These are phyloP conservation scores for Sebastiscus tertius DNA, from an alignment of 2,797 vertebrate species.

Conservation along the genomic window DNA sequence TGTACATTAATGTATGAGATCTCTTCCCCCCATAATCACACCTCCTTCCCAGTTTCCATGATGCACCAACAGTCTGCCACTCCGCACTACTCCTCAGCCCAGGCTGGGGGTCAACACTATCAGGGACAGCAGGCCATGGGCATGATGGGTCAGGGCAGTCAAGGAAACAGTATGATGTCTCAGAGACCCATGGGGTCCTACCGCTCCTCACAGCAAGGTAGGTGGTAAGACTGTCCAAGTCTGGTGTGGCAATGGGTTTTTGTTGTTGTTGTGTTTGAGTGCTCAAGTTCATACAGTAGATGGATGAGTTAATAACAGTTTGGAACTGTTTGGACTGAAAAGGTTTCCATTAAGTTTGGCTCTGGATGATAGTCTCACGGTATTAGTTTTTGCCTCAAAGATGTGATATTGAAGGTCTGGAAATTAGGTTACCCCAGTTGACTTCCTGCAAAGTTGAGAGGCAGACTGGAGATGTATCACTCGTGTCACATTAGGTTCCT, in stretches of 20 bases:
- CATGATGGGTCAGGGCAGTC: slow-evolving; percentile 93
- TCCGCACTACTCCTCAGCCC: slow-evolving; percentile 90
- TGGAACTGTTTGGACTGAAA: neutral
- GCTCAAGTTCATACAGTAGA: neutral
- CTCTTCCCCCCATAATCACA: slow-evolving; percentile 35
- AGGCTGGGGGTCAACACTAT: slow-evolving; percentile 91
- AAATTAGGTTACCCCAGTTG: neutral
- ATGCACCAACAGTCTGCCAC: slow-evolving; percentile 95
- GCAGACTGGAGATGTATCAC: slow-evolving; percentile 52
- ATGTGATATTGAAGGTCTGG: neutral
- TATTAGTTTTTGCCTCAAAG: neutral
- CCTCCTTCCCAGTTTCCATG: slow-evolving; percentile 88
- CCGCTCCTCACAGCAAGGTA: slow-evolving; percentile 94
- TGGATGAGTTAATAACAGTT: neutral
- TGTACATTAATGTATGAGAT: slow-evolving; percentile 60
- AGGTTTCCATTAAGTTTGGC: neutral
- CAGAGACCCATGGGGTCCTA: slow-evolving; percentile 94
- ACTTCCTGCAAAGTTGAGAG: slow-evolving; percentile 56
- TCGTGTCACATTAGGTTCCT: slow-evolving; percentile 53
- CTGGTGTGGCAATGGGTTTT: slow-evolving; percentile 4
- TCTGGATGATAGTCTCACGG: neutral
- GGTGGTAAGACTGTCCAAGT: slow-evolving; percentile 16
- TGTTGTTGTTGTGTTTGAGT: slow-evolving; percentile 6
- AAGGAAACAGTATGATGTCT: slow-evolving; percentile 92
- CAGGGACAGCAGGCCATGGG: slow-evolving; percentile 91